Evolutionary conservation across 2,113 vertebrate species (phyloP).

Genomic region (Corythoichthys intestinalis): DNA sequence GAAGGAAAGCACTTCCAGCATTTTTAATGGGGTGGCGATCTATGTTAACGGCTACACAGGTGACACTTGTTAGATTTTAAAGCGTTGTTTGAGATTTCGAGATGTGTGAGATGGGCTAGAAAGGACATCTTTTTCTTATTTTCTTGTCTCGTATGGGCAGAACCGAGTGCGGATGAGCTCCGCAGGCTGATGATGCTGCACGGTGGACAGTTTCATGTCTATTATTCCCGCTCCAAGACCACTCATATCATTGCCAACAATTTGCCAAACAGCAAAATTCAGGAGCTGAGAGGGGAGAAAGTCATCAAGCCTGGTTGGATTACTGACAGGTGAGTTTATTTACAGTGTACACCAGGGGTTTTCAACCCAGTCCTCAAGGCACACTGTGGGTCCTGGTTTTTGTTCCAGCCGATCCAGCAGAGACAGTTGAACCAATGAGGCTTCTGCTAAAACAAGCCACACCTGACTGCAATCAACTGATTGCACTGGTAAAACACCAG

Average conservation of each 20-base stretch:
- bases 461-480: too few relatives aligned
- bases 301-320: slow-evolving; percentile 95
- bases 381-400: too few relatives aligned
- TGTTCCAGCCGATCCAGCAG: too few relatives aligned
- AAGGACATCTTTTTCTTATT: not conserved
- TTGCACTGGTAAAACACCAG: too few relatives aligned
- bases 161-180: slow-evolving; percentile 91
- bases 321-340: slow-evolving; percentile 82
- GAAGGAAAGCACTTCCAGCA: slow-evolving; percentile 81
- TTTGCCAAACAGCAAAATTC: slow-evolving; percentile 92
- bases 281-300: slow-evolving; percentile 89
- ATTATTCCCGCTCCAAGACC: slow-evolving; percentile 93
- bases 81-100: not conserved
- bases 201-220: slow-evolving; percentile 91
- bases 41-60: slow-evolving; percentile 97
- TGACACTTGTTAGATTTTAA: slow-evolving; percentile 40
- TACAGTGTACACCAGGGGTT: not conserved
- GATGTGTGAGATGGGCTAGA: too few relatives aligned
- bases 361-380: too few relatives aligned
- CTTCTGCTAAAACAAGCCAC: too few relatives aligned
- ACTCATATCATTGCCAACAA: slow-evolving; percentile 96
- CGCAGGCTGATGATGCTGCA: slow-evolving; percentile 94
- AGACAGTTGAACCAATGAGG: too few relatives aligned
- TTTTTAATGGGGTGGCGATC: slow-evolving; percentile 92
- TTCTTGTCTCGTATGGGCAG: slow-evolving; percentile 53